Percentiles rank a stretch among this genome's conserved stretches.
Conservation (phyloP, 2,888 invertebrate species). For the Anthophora plumipes region DNA sequence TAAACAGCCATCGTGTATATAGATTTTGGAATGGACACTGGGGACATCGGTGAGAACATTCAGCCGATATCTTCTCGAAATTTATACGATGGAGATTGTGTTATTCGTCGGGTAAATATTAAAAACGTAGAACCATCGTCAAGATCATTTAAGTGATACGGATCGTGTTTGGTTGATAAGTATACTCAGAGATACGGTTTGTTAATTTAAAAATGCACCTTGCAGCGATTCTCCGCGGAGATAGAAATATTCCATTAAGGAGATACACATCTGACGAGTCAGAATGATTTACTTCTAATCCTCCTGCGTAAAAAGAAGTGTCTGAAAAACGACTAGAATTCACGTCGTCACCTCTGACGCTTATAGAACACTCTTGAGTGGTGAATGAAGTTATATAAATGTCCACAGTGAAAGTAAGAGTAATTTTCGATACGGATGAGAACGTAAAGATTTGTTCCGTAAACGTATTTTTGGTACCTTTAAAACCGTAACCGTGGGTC, state of each 20-base stretch:
- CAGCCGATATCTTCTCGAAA: slow-evolving; percentile 1
- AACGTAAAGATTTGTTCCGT: no score
- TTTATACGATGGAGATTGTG: background rate
- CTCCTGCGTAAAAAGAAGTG: background rate
- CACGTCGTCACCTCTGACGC: no score
- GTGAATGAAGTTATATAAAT: no score
- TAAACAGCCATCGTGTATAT: slow-evolving; percentile 75
- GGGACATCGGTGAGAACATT: slow-evolving; percentile 1
- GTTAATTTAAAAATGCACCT: slow-evolving; percentile 5
- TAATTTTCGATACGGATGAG: no score
- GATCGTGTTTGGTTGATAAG: slow-evolving; percentile 5
- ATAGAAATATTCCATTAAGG: slow-evolving; percentile 4
- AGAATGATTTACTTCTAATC: background rate
- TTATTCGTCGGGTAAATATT: no score
- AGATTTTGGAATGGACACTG: slow-evolving; percentile 5
- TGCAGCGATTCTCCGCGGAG: background rate
- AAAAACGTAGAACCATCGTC: no score
- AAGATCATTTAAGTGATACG: no score
- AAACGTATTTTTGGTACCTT: no score
- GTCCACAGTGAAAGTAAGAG: no score
- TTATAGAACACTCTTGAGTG: no score
- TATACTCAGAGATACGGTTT: background rate
- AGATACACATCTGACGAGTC: background rate
- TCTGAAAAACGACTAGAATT: background rate
- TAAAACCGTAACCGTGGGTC: no score